Conservation (phyloP, 2,888 invertebrate genomes). For the Ethmia dodecea region DNA sequence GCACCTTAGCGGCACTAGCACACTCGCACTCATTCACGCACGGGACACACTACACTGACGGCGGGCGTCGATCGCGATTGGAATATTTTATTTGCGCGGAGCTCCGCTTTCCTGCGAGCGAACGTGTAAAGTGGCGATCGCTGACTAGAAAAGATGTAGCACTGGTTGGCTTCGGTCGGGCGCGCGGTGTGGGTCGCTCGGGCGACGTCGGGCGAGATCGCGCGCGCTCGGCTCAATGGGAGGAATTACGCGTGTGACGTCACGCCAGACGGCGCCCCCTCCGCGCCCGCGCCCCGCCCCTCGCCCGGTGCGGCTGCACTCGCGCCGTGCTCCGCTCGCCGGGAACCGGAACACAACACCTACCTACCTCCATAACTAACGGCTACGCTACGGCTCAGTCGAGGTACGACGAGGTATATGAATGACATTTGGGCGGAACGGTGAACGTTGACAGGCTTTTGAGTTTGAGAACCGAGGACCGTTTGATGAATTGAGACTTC, state of each 20-base stretch:
- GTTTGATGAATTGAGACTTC: too few relatives aligned
- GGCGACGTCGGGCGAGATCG: conserved; percentile 45
- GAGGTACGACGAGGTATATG: too few relatives aligned
- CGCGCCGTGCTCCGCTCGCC: conserved; percentile 8
- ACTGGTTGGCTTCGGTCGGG: conserved; percentile 63
- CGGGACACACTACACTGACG: conserved; percentile 24
- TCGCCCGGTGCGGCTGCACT: background rate
- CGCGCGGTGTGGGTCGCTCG: conserved; percentile 40
- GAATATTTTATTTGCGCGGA: conserved; percentile 20
- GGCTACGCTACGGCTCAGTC: too few relatives aligned
- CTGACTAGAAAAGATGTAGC: conserved; percentile 65
- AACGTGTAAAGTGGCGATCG: conserved; percentile 50
- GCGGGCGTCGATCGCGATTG: conserved; percentile 30
- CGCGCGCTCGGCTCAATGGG: conserved; percentile 51
- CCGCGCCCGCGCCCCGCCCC: conserved; percentile 5
- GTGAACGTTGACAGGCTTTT: too few relatives aligned
- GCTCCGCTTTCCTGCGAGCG: conserved; percentile 36
- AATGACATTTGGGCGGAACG: too few relatives aligned
- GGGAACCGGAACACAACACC: conserved; percentile 15
- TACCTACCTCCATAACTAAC: too few relatives aligned
- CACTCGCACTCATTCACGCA: conserved; percentile 12
- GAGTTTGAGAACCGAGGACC: too few relatives aligned
- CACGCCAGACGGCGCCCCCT: conserved; percentile 26
- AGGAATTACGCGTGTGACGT: conserved; percentile 62
- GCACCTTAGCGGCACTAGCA: conserved; percentile 5